These are phyloP conservation scores for Sebastes minor DNA, from an alignment of 2,797 vertebrate species.

Conservation along the genomic window DNA sequence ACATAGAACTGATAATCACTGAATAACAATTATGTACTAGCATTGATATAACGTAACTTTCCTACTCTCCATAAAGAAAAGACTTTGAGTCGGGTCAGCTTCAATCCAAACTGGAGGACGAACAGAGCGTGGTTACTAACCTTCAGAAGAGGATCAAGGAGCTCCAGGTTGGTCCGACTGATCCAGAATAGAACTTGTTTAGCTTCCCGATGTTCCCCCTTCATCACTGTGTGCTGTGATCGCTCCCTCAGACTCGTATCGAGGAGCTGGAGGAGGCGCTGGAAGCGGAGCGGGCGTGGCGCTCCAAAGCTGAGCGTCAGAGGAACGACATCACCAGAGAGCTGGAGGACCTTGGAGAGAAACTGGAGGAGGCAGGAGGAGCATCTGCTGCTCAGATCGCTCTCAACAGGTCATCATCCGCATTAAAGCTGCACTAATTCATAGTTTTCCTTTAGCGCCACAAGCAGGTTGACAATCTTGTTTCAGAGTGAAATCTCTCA, in stretches of 20 bases:
- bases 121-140: constrained; percentile 84
- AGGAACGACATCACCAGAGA: constrained; percentile 87
- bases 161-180: constrained; percentile 82
- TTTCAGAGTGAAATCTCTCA: too few species aligned
- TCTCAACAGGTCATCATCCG: constrained; percentile 77
- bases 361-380: constrained; percentile 92
- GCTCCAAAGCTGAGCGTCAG: constrained; percentile 91
- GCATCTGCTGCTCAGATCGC: constrained; percentile 88
- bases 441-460: too few species aligned
- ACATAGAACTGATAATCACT: not conserved
- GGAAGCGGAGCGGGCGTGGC: constrained; percentile 87
- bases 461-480: too few species aligned
- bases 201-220: too few species aligned
- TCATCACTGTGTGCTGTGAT: not conserved
- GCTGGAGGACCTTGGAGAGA: constrained; percentile 92
- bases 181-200: not conserved
- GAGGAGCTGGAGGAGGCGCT: constrained; percentile 94
- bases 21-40: not conserved
- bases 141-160: constrained; percentile 95
- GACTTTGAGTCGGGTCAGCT: constrained; percentile 89
- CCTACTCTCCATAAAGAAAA: constrained; percentile 77
- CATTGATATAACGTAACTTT: not conserved
- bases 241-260: constrained; percentile 83
- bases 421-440: not conserved
- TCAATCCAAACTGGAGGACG: constrained; percentile 89